phyloP scores from a whole-genome alignment of 1,140 invertebrate species.

The Anoplolepis gracilipes region DNA sequence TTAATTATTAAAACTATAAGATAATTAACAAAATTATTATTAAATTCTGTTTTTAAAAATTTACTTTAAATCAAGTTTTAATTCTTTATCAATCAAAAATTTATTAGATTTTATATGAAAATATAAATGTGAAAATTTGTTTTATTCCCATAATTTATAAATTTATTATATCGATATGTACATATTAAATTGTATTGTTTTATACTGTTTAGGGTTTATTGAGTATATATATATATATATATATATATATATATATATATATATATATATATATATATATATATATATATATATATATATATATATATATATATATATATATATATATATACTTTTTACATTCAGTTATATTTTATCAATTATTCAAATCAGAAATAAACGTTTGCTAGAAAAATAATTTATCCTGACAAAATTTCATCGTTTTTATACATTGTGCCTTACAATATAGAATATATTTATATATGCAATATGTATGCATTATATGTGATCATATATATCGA shows the following conservation, averaged over 20 bases:
- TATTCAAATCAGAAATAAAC: slow-evolving; percentile 49
- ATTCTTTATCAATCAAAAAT: slow-evolving; percentile 1
- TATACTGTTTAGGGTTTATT: slow-evolving; percentile 54
- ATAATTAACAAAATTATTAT: slow-evolving; percentile 11
- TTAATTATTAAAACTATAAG: not conserved
- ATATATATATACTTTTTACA: not conserved
- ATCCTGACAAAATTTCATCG: slow-evolving; percentile 43
- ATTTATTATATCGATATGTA: slow-evolving; percentile 32
- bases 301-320: not conserved
- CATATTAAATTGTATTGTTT: not conserved
- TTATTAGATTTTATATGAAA: slow-evolving; percentile 3
- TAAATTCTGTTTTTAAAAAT: not conserved
- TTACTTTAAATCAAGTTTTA: not conserved
- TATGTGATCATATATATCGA: not conserved
- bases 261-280: not conserved
- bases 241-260: not conserved
- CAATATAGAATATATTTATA: slow-evolving; percentile 42
- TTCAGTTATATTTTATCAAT: slow-evolving; percentile 21
- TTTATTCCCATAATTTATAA: slow-evolving; percentile 7
- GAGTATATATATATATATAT: not conserved
- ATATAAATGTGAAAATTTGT: not conserved
- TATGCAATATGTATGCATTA: slow-evolving; percentile 8
- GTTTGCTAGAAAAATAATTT: slow-evolving; percentile 58
- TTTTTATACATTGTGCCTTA: slow-evolving; percentile 33
- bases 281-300: not conserved